A percentile compares a stretch with the other conserved stretches of the same genome.
Evolutionary conservation across 2,888 invertebrate species (phyloP).

Genomic region (Shargacucullia verbasci): DNA sequence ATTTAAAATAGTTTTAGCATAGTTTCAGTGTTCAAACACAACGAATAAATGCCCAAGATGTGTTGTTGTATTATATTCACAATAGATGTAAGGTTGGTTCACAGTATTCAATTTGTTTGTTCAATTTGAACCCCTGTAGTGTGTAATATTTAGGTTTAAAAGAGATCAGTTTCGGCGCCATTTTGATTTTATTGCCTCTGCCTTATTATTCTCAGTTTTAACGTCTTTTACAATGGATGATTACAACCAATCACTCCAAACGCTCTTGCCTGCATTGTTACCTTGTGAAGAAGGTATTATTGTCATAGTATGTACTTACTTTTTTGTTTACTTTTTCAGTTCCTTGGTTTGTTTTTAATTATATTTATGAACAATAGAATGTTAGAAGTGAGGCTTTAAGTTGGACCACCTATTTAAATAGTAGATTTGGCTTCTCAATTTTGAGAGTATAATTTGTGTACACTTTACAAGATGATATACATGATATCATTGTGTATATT

Average conservation of each 20-base stretch:
- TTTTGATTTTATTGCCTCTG: constrained; percentile 73
- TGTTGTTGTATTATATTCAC: constrained; percentile 76
- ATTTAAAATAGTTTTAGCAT: constrained; percentile 60
- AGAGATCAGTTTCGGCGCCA: constrained; percentile 63
- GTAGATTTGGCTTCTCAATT: constrained; percentile 55
- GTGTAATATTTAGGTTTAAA: constrained; percentile 66
- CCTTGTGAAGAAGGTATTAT: constrained; percentile 70
- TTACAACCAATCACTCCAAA: constrained; percentile 61
- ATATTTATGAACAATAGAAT: constrained; percentile 62
- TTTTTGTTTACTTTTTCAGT: constrained; percentile 53
- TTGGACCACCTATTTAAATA: constrained; percentile 74
- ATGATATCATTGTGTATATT: not conserved
- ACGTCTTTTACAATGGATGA: constrained; percentile 43
- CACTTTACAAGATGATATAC: constrained; percentile 11
- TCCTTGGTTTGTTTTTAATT: constrained; percentile 54
- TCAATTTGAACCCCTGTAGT: constrained; percentile 60
- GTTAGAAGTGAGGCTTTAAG: constrained; percentile 73
- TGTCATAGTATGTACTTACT: constrained; percentile 69
- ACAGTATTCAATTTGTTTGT: constrained; percentile 74
- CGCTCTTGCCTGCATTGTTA: constrained; percentile 81
- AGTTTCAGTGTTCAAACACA: constrained; percentile 78
- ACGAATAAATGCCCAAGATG: constrained; percentile 74
- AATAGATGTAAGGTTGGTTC: constrained; percentile 74
- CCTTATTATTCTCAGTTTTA: constrained; percentile 62
- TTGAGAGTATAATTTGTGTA: constrained; percentile 58